Evolutionary conservation across 1,140 invertebrate species (phyloP), one percentile per base, ranked within the genome.

Genomic region (Conus ventricosus): DNA sequence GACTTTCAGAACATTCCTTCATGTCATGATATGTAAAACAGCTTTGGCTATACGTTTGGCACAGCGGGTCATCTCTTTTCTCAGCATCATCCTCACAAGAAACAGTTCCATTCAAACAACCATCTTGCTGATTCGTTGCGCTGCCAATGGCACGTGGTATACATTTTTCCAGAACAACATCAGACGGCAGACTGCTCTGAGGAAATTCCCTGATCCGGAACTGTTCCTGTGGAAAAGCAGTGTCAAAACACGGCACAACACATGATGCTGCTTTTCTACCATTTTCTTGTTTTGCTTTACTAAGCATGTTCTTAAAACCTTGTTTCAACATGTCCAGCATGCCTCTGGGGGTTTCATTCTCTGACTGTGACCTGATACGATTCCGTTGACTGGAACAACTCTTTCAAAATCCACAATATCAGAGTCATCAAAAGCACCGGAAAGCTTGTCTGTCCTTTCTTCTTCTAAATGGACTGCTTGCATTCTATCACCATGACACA

Each of bases 181-280:
- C 82, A 17, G 86, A 84, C 27, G 90, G 91, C 85, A 90, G 90
- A 67, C 92, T 93, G 84, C 92, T 93, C 60, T 91, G 83, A 39
- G 92, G 92, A 89, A 93, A 93, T 81, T 93, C 91, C 53, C 92
- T 88, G 53, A 93, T 91, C 82, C 88, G 88, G 88, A 93, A 93
- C 51, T 90, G 81, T 54, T 71, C 84, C 27, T 55, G 63, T n/a
- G 71, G 27, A 20, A 25, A 85, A 17, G 51, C 5, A 13, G 63
- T 10, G 13, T 7, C 13, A 4, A 85, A 23, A 75, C 84, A 85
- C 23, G 84, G 84, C 84, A 85, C 17, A 17, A 85, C 39, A 27
- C 63, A 85, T 39, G 57, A 27, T 13, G 63, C 84, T 51, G 15
- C 53, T 57, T 85, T 55, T 20, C 17, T 75, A 53, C 25, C 27